Evolutionary conservation across 2,113 vertebrate species (phyloP).

Genomic region (Gymnarchus niloticus): DNA sequence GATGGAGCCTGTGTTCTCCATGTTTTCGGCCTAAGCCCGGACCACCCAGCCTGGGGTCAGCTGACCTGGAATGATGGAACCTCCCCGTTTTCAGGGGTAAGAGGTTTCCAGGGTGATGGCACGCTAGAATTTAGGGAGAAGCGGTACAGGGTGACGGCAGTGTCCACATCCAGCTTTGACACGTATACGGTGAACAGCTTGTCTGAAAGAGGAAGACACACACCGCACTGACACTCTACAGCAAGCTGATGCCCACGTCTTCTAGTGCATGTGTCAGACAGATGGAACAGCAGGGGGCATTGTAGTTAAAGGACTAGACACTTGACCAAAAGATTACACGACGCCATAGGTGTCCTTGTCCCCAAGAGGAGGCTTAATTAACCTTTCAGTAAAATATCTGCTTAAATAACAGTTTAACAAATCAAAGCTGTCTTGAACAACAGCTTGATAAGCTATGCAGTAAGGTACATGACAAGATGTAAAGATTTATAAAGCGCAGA

Average conservation of each 20-base stretch:
- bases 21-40: neutral
- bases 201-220: constrained; percentile 56
- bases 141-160: constrained; percentile 73
- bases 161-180: constrained; percentile 73
- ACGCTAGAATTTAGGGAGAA: constrained; percentile 81
- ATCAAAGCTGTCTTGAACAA: neutral
- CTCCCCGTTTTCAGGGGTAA: constrained; percentile 69
- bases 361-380: neutral
- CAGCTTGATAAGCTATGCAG: neutral
- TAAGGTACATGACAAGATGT: neutral
- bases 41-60: too few species aligned
- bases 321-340: neutral
- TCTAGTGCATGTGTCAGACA: too few species aligned
- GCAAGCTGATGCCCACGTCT: too few species aligned
- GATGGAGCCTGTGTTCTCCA: neutral
- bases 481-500: neutral
- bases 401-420: neutral
- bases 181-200: constrained; percentile 77
- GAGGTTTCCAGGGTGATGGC: constrained; percentile 74
- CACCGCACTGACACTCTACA: neutral
- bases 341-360: too few species aligned
- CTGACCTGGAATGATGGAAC: constrained; percentile 90
- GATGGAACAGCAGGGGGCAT: neutral
- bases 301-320: neutral
- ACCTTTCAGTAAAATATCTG: neutral